Conservation (phyloP, 2,797 vertebrate genomes). For the Sebastes kiyomatsui region DNA sequence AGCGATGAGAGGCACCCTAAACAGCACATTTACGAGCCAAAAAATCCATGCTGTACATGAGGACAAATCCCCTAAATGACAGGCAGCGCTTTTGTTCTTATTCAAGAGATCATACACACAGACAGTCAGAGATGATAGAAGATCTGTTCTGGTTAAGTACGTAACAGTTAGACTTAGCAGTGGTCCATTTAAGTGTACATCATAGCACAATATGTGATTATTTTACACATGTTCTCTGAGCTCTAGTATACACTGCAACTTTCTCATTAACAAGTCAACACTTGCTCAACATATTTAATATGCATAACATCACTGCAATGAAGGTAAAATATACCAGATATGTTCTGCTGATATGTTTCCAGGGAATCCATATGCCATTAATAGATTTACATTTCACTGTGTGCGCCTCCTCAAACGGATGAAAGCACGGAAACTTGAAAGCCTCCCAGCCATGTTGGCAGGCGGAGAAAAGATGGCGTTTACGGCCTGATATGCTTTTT, state of each 20-base stretch:
- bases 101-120: neutral
- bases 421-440: slow-evolving; percentile 37
- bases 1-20: neutral
- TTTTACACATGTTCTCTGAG: slow-evolving; percentile 4
- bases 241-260: neutral
- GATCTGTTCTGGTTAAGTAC: slow-evolving; percentile 15
- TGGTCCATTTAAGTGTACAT: neutral
- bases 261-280: slow-evolving; percentile 1
- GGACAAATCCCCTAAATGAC: slow-evolving; percentile 29
- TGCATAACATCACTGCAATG: neutral
- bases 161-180: neutral
- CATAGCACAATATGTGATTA: slow-evolving; percentile 3
- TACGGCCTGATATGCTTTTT: neutral
- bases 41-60: neutral
- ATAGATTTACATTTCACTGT: slow-evolving; percentile 15
- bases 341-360: neutral
- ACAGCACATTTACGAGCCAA: neutral
- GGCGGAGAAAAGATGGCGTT: neutral
- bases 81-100: neutral
- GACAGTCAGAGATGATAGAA: slow-evolving; percentile 11
- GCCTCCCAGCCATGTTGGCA: slow-evolving; percentile 3
- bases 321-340: slow-evolving; percentile 10
- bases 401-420: slow-evolving; percentile 19
- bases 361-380: slow-evolving; percentile 7
- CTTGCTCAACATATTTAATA: neutral